phyloP scores from a whole-genome alignment of 2,888 invertebrate genomes.

The Julus scandinavius region DNA sequence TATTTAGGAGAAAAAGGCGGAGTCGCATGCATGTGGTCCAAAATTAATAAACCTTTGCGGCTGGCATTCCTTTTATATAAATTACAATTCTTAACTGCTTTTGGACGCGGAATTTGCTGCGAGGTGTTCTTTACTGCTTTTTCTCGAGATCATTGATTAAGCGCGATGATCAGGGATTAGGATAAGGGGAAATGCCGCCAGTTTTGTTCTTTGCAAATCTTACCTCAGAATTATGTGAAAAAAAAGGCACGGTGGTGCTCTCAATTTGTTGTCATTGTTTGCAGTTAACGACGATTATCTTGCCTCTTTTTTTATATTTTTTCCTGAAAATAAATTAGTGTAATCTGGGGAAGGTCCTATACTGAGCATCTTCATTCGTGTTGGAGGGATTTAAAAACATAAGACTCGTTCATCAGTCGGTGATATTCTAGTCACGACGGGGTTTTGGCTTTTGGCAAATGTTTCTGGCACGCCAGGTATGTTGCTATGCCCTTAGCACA shows the following conservation, averaged over 20 bases:
- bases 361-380: slow-evolving; percentile 18
- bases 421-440: slow-evolving; percentile 25
- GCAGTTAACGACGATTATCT: slow-evolving; percentile 18
- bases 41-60: slow-evolving; percentile 33
- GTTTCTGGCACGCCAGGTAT: slow-evolving; percentile 27
- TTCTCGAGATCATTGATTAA: slow-evolving; percentile 4
- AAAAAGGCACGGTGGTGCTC: neutral
- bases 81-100: slow-evolving; percentile 10
- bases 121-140: slow-evolving; percentile 7
- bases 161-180: neutral
- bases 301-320: neutral
- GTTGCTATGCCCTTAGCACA: slow-evolving; percentile 27
- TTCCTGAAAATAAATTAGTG: neutral
- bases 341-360: slow-evolving; percentile 14
- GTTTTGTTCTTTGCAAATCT: neutral
- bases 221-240: neutral
- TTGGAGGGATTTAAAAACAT: slow-evolving; percentile 31
- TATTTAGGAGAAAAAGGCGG: slow-evolving; percentile 24
- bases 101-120: slow-evolving; percentile 19
- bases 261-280: slow-evolving; percentile 33
- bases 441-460: slow-evolving; percentile 23
- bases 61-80: slow-evolving; percentile 23
- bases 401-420: slow-evolving; percentile 31
- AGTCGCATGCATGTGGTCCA: slow-evolving; percentile 13
- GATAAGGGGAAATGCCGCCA: slow-evolving; percentile 33